These are phyloP conservation scores for Trogon surrucura DNA, from an alignment of 2,113 vertebrate species.

Conservation along the genomic window DNA sequence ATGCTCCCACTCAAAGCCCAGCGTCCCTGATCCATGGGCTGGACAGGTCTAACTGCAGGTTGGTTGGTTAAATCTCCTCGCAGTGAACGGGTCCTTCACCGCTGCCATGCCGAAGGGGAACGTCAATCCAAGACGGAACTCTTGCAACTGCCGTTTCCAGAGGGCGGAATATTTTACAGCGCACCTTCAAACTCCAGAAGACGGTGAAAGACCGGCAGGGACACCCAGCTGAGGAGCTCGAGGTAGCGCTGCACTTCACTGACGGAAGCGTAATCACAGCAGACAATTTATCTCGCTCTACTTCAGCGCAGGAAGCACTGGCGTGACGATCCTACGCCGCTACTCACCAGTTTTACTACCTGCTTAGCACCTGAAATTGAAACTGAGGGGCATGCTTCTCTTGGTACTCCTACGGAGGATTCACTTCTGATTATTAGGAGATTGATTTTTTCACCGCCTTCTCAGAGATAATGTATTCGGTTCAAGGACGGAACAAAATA, in stretches of 20 bases:
- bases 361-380: background rate
- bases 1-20: background rate
- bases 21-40: accelerated
- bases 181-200: background rate
- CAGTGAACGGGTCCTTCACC: background rate
- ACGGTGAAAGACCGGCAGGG: background rate
- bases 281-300: background rate
- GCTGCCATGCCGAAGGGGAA: background rate
- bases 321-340: accelerated
- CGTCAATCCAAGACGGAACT: background rate
- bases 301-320: background rate
- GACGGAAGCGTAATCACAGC: background rate
- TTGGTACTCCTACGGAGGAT: background rate
- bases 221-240: background rate
- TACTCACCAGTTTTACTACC: background rate
- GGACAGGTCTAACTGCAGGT: background rate
- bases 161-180: background rate
- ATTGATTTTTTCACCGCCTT: background rate
- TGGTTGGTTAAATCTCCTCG: background rate
- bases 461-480: background rate
- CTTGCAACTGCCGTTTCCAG: background rate
- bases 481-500: background rate
- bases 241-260: accelerated
- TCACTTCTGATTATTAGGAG: background rate
- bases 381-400: background rate